Evolutionary conservation across 2,888 invertebrate species (phyloP).

Genomic region (Abrostola triplasia): DNA sequence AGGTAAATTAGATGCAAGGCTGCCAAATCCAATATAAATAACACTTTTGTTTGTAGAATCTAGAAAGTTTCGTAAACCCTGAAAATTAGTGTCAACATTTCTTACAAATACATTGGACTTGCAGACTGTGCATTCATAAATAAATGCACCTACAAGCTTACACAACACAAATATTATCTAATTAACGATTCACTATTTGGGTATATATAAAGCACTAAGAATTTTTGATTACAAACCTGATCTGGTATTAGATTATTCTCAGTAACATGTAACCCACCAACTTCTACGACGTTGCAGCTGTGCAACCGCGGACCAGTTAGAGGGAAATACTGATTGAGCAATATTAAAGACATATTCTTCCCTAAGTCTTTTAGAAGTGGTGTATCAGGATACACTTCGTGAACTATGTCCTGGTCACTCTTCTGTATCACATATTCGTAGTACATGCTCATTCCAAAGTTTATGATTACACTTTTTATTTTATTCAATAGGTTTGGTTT

Average conservation of each 20-base stretch:
- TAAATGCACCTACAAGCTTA: no score
- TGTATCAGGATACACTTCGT: constrained; percentile 57
- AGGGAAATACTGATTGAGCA: constrained; percentile 86
- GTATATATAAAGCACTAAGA: no score
- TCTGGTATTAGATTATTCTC: constrained; percentile 17
- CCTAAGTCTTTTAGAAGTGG: constrained; percentile 63
- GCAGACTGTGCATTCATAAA: no score
- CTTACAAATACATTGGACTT: no score
- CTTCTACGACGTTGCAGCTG: constrained; percentile 83
- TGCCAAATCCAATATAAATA: constrained; percentile 92
- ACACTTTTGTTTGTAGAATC: constrained; percentile 90
- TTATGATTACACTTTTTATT: constrained; percentile 74
- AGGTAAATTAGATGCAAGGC: constrained; percentile 90
- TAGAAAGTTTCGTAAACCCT: constrained; percentile 76
- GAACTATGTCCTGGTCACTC: constrained; percentile 59
- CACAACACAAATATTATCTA: no score
- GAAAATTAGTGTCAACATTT: constrained; percentile 4
- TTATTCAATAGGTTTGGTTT: constrained; percentile 79
- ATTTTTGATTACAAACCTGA: constrained; percentile 33
- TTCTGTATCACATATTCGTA: constrained; percentile 58
- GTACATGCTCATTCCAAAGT: constrained; percentile 57
- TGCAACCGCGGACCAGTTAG: constrained; percentile 82
- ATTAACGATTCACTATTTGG: no score
- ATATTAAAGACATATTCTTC: constrained; percentile 61
- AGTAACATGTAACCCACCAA: constrained; percentile 76